Evolutionary conservation across 2,113 vertebrate species (phyloP).

Genomic region (Hyaena hyaena): DNA sequence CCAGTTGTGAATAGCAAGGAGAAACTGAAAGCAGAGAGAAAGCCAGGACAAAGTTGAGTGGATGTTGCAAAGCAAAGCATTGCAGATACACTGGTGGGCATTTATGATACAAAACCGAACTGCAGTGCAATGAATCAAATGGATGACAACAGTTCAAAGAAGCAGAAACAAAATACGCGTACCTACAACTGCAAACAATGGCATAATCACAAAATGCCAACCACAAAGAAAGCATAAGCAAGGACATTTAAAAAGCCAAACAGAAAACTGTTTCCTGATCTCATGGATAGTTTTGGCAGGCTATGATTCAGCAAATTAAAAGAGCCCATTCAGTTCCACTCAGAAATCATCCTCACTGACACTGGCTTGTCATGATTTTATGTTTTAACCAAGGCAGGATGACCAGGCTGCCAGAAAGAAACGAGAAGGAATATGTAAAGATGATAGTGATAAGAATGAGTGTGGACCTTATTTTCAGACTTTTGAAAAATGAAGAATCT

Average conservation of each 20-base stretch:
- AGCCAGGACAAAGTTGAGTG: not conserved
- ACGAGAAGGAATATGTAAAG: slow-evolving; percentile 19
- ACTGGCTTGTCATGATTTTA: not conserved
- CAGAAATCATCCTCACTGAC: not conserved
- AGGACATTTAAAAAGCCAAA: not conserved
- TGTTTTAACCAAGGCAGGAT: not conserved
- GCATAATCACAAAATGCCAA: not conserved
- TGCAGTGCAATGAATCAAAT: not conserved
- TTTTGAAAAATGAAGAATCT: not conserved
- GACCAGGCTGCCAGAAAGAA: slow-evolving; percentile 20
- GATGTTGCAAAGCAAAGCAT: not conserved
- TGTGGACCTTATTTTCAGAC: not conserved
- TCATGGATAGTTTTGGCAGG: not conserved
- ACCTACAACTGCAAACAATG: not conserved
- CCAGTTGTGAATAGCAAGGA: not conserved
- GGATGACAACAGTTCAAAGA: not conserved
- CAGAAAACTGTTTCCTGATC: not conserved
- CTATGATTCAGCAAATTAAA: not conserved
- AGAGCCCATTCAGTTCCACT: not conserved
- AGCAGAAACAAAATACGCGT: not conserved
- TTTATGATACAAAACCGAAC: not conserved
- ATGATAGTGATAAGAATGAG: not conserved
- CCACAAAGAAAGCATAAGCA: not conserved
- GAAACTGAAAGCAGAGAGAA: not conserved
- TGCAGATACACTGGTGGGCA: not conserved